These are phyloP conservation scores for Neogobius melanostomus DNA, from an alignment of 2,113 vertebrate genomes.

Conservation along the genomic window DNA sequence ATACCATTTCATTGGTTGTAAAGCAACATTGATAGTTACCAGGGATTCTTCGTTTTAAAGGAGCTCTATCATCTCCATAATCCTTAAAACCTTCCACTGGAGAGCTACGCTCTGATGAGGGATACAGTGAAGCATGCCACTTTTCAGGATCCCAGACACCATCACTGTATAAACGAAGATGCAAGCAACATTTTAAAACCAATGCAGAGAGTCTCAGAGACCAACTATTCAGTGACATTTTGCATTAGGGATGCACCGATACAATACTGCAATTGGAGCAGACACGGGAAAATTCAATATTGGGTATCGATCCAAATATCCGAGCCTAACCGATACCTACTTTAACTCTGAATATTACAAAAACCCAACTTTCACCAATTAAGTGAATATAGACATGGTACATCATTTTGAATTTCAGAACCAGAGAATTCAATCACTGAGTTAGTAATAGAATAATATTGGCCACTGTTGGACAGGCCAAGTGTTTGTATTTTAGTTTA, in stretches of 20 bases:
- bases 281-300: too few relatives aligned
- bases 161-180: constrained; percentile 77
- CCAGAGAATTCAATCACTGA: too few relatives aligned
- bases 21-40: constrained; percentile 71
- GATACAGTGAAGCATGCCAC: constrained; percentile 97
- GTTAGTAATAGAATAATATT: too few relatives aligned
- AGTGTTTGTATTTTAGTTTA: too few relatives aligned
- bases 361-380: too few relatives aligned
- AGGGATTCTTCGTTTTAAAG: constrained; percentile 88
- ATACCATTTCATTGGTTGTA: background rate
- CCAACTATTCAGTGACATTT: background rate
- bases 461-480: too few relatives aligned
- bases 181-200: background rate
- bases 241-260: background rate
- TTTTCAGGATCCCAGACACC: constrained; percentile 99
- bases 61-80: constrained; percentile 83
- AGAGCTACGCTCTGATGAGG: constrained; percentile 87
- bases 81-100: constrained; percentile 91
- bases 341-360: too few relatives aligned
- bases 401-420: too few relatives aligned
- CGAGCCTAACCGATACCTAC: too few relatives aligned
- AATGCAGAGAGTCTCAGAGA: background rate
- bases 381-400: too few relatives aligned
- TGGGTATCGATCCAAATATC: too few relatives aligned
- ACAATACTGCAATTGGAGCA: too few relatives aligned